Evolutionary conservation across 2,888 invertebrate species (phyloP).

Genomic region (Calephelis perditalis): DNA sequence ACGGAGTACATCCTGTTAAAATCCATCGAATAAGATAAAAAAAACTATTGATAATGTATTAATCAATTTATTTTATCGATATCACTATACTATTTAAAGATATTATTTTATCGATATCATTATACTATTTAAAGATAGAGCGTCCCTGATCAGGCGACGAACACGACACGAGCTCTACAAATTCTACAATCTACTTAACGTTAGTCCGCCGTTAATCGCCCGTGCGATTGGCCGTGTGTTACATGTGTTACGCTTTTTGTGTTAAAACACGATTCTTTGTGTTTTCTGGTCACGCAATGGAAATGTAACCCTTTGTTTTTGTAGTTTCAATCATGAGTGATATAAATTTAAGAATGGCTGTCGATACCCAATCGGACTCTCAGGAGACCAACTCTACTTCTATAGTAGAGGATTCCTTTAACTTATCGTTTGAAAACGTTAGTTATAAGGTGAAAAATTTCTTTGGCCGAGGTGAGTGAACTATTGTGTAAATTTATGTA

Average conservation of each 20-base stretch:
- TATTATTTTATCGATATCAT: slow-evolving; percentile 1
- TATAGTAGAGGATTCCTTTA: slow-evolving; percentile 67
- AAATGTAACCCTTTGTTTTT: slow-evolving; percentile 37
- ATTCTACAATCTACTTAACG: slow-evolving; percentile 13
- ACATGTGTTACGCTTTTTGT: slow-evolving; percentile 47
- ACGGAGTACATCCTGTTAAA: neutral
- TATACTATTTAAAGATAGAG: slow-evolving; percentile 1
- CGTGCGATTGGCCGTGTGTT: slow-evolving; percentile 38
- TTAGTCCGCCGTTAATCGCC: slow-evolving; percentile 34
- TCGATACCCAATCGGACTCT: slow-evolving; percentile 56
- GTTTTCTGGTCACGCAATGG: slow-evolving; percentile 46
- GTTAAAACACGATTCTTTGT: slow-evolving; percentile 56
- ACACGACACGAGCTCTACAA: slow-evolving; percentile 28
- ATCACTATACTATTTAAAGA: neutral
- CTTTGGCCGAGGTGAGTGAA: slow-evolving; percentile 67
- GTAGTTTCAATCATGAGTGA: slow-evolving; percentile 21
- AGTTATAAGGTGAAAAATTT: slow-evolving; percentile 80
- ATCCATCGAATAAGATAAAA: neutral
- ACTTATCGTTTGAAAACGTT: slow-evolving; percentile 82
- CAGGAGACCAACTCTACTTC: slow-evolving; percentile 62
- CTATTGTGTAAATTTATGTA: slow-evolving; percentile 22
- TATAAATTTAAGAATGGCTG: slow-evolving; percentile 41
- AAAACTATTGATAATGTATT: neutral
- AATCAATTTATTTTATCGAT: neutral
- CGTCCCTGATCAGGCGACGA: neutral